Percentiles rank a stretch among this genome's conserved stretches.
These are phyloP conservation scores for Aphidius gifuensis DNA, from an alignment of 1,140 invertebrate species.

Conservation along the genomic window DNA sequence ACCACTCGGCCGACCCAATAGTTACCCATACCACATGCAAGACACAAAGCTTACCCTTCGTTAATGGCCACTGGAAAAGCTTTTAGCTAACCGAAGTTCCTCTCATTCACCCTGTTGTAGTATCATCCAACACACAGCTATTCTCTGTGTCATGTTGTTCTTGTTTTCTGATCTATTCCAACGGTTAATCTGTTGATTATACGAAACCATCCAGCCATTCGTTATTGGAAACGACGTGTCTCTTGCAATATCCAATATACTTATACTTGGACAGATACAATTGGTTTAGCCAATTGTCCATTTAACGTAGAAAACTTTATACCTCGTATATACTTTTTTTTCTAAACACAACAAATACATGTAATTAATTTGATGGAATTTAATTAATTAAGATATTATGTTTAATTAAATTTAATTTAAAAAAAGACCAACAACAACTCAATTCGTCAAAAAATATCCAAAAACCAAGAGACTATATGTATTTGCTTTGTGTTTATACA, in stretches of 20 bases:
- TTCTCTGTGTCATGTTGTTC: constrained; percentile 4
- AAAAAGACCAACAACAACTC: too few relatives aligned
- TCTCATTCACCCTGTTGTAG: constrained; percentile 17
- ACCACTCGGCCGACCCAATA: constrained; percentile 29
- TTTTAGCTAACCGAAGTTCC: constrained; percentile 53
- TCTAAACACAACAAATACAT: too few relatives aligned
- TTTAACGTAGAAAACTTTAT: too few relatives aligned
- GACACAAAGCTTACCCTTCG: constrained; percentile 47
- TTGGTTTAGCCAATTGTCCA: too few relatives aligned
- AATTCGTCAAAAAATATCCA: too few relatives aligned
- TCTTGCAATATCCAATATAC: constrained; percentile 21
- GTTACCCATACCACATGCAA: constrained; percentile 15
- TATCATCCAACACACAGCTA: background rate
- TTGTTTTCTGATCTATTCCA: constrained; percentile 49
- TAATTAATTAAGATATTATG: too few relatives aligned
- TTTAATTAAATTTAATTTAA: too few relatives aligned
- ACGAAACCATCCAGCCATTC: constrained; percentile 50
- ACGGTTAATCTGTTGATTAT: constrained; percentile 56
- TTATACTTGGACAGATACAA: constrained; percentile 6
- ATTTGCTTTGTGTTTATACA: too few relatives aligned
- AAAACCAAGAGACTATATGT: too few relatives aligned
- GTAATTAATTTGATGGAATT: too few relatives aligned
- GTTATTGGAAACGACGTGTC: constrained; percentile 46
- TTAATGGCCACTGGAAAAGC: constrained; percentile 53
- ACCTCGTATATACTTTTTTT: too few relatives aligned